These are phyloP conservation scores for Cephalophus harveyi DNA, from an alignment of 2,113 vertebrate genomes.

Conservation along the genomic window DNA sequence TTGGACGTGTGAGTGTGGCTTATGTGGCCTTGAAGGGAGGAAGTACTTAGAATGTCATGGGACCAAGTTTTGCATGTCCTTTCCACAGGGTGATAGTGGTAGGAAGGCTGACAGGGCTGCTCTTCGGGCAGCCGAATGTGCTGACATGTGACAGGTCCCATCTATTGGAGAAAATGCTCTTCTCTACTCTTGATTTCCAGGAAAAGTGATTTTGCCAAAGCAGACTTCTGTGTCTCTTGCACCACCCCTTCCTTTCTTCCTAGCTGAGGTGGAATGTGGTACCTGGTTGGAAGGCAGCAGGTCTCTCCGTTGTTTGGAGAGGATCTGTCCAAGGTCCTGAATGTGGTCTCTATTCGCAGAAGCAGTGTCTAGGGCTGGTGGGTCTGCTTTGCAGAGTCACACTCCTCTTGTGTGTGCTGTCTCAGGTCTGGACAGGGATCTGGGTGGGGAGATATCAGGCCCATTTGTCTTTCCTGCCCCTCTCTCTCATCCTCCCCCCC, in stretches of 20 bases:
- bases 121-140: not conserved
- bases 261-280: not conserved
- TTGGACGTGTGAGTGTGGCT: not conserved
- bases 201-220: not conserved
- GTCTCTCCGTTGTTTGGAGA: not conserved
- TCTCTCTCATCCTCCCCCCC: too few relatives aligned
- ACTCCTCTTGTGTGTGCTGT: not conserved
- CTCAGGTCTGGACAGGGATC: not conserved
- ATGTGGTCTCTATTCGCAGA: not conserved
- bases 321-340: not conserved
- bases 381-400: not conserved
- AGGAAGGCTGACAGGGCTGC: not conserved
- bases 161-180: not conserved
- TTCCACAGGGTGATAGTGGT: not conserved
- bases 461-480: not conserved
- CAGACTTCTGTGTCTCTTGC: not conserved
- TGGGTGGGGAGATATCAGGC: not conserved
- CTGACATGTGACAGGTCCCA: not conserved
- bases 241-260: not conserved
- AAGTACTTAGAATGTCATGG: not conserved
- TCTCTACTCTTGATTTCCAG: not conserved
- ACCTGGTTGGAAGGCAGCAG: not conserved
- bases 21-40: not conserved
- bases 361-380: not conserved
- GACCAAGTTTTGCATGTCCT: not conserved